Conservation (phyloP, 1,140 invertebrate species). For the Agrilus planipennis region DNA sequence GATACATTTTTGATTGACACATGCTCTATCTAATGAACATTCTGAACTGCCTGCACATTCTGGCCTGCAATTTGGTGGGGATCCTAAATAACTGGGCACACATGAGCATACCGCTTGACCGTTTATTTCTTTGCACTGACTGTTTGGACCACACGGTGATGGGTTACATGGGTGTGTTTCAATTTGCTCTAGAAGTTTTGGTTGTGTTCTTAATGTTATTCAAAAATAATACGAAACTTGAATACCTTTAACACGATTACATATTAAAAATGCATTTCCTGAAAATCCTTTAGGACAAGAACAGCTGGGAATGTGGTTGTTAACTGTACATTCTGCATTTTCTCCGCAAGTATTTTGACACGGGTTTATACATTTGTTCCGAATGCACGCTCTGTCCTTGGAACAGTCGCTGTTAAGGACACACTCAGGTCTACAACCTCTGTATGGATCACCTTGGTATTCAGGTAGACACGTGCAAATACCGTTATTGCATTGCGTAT, state of each 20-base stretch:
- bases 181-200: not conserved
- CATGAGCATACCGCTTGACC: slow-evolving; percentile 45
- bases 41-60: slow-evolving; percentile 50
- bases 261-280: slow-evolving; percentile 62
- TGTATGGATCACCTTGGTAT: slow-evolving; percentile 47
- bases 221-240: not conserved
- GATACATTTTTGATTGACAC: slow-evolving; percentile 52
- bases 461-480: slow-evolving; percentile 49
- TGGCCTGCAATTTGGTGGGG: slow-evolving; percentile 48
- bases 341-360: slow-evolving; percentile 50
- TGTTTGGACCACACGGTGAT: slow-evolving; percentile 57
- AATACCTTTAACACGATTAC: slow-evolving; percentile 41
- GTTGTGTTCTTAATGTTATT: not conserved
- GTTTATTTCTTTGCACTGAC: slow-evolving; percentile 53
- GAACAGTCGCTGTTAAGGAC: slow-evolving; percentile 46
- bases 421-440: slow-evolving; percentile 50
- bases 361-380: slow-evolving; percentile 48
- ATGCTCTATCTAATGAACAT: slow-evolving; percentile 45
- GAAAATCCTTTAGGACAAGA: slow-evolving; percentile 50
- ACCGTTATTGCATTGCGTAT: slow-evolving; percentile 50
- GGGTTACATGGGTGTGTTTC: slow-evolving; percentile 46
- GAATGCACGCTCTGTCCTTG: slow-evolving; percentile 43
- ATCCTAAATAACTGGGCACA: slow-evolving; percentile 43
- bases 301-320: slow-evolving; percentile 52
- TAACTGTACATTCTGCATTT: slow-evolving; percentile 57